Evolutionary conservation across 2,797 vertebrate genomes (phyloP).

Genomic region (Aeoliscus strigatus): DNA sequence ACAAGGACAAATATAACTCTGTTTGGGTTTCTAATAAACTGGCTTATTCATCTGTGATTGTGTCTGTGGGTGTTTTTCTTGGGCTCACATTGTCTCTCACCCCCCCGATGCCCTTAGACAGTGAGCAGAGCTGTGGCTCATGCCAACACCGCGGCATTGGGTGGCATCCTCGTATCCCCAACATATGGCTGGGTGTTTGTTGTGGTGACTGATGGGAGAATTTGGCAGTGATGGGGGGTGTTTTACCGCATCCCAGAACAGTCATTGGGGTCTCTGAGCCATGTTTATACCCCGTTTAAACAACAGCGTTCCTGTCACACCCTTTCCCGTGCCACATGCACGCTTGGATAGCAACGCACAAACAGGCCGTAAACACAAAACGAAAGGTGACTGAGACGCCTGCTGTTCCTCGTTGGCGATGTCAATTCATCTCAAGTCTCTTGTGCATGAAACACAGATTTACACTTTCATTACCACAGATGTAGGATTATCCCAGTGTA

Average conservation of each 20-base stretch:
- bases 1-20: conserved; percentile 12
- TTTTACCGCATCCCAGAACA: conserved; percentile 63
- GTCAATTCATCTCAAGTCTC: conserved; percentile 18
- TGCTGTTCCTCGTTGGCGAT: conserved; percentile 28
- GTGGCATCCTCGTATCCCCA: conserved; percentile 59
- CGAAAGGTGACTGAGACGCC: conserved; percentile 33
- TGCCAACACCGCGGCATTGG: conserved; percentile 52
- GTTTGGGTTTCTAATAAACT: background rate
- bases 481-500: conserved; percentile 40
- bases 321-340: conserved; percentile 53
- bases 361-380: conserved; percentile 35
- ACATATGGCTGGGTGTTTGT: conserved; percentile 62
- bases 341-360: conserved; percentile 39
- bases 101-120: conserved; percentile 43
- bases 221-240: conserved; percentile 44
- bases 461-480: conserved; percentile 45
- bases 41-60: conserved; percentile 29
- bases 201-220: conserved; percentile 56
- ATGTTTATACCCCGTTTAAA: conserved; percentile 48
- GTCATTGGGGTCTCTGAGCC: conserved; percentile 44
- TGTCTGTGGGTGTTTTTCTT: conserved; percentile 31
- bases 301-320: conserved; percentile 50
- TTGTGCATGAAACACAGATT: conserved; percentile 41
- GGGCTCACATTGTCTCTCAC: conserved; percentile 12
- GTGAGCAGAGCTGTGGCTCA: conserved; percentile 40